A percentile compares a stretch with the other conserved stretches of the same genome.
Conservation (phyloP, 2,888 invertebrate genomes). For the Pherbina coryleti region DNA sequence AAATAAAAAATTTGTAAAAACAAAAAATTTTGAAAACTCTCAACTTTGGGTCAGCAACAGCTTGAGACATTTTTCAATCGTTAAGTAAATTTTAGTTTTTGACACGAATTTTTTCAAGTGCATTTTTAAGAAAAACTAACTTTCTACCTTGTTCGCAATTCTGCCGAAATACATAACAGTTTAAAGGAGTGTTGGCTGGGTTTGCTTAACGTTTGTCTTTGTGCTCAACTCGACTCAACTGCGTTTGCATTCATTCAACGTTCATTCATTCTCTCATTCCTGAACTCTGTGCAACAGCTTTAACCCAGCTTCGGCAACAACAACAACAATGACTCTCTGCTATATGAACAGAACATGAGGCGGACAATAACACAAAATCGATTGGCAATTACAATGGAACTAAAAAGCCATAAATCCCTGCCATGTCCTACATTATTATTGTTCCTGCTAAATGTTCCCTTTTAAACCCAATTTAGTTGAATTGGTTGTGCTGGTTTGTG, state of each 20-base stretch:
- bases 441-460: constrained; percentile 51
- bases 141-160: too few relatives aligned
- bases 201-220: not conserved
- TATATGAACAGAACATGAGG: not conserved
- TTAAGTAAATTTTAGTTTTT: not conserved
- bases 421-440: constrained; percentile 52
- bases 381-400: constrained; percentile 55
- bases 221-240: not conserved
- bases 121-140: not conserved
- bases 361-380: constrained; percentile 53
- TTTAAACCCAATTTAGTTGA: constrained; percentile 49
- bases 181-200: not conserved
- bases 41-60: not conserved
- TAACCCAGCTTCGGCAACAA: not conserved
- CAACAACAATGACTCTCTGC: not conserved
- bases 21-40: not conserved
- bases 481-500: not conserved
- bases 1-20: not conserved
- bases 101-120: not conserved
- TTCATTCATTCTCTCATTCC: constrained; percentile 12
- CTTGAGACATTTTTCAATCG: not conserved
- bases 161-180: not conserved
- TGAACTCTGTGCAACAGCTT: constrained; percentile 13
- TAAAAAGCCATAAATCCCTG: constrained; percentile 55
- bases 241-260: constrained; percentile 2